Evolutionary conservation across 2,797 vertebrate genomes (phyloP).

Genomic region (Sebastes hopkinsi): DNA sequence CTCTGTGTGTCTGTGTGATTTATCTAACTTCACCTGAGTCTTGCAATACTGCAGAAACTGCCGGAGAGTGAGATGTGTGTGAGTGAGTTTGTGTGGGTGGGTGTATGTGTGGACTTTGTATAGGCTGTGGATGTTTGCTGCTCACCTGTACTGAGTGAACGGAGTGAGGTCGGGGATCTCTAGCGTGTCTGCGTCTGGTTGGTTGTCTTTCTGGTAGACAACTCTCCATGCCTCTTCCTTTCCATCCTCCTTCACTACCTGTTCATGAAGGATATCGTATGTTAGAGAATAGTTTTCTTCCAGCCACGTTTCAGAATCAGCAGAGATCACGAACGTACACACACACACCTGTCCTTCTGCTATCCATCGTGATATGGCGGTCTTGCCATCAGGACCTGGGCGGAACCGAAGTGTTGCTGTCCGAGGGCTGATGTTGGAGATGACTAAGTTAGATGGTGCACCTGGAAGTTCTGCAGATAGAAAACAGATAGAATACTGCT

Average conservation of each 20-base stretch:
- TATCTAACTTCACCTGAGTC: conserved; percentile 70
- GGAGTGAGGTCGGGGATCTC: conserved; percentile 92
- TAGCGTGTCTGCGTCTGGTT: conserved; percentile 88
- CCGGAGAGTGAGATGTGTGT: conserved; percentile 40
- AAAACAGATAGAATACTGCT: conserved; percentile 10
- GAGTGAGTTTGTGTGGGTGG: conserved; percentile 7
- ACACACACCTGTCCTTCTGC: conserved; percentile 90
- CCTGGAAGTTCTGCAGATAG: conserved; percentile 89
- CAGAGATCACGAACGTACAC: not conserved
- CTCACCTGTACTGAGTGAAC: conserved; percentile 95
- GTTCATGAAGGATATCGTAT: not conserved
- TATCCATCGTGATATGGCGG: conserved; percentile 91
- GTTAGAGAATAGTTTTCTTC: not conserved
- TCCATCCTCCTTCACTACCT: conserved; percentile 66
- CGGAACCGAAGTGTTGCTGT: conserved; percentile 91
- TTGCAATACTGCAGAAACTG: conserved; percentile 62
- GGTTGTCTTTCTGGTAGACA: conserved; percentile 89
- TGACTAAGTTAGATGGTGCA: conserved; percentile 91
- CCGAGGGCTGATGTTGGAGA: conserved; percentile 96
- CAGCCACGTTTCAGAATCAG: not conserved
- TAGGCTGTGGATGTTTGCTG: conserved; percentile 1
- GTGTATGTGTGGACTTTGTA: not conserved
- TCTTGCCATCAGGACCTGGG: conserved; percentile 92
- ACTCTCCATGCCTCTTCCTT: conserved; percentile 89
- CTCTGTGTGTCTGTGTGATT: conserved; percentile 69